These are phyloP conservation scores for Lepeophtheirus nordmannii DNA, from an alignment of 2,888 invertebrate genomes.

Conservation along the genomic window DNA sequence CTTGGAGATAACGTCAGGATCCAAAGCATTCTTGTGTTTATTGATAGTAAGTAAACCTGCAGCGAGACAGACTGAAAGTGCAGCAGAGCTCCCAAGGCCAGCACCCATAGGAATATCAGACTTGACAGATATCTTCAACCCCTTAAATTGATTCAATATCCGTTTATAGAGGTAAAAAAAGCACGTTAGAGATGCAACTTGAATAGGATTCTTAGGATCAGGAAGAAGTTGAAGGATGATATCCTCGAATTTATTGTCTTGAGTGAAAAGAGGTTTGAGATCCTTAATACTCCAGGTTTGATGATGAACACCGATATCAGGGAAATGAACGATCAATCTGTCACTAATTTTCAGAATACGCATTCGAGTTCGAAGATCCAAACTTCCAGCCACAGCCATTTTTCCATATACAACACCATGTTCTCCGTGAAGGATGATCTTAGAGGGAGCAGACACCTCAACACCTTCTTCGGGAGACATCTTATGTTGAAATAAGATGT, in stretches of 20 bases:
- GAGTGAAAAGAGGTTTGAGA: neutral
- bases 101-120: slow-evolving; percentile 61
- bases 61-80: slow-evolving; percentile 69
- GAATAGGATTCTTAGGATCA: neutral
- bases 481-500: too few species aligned
- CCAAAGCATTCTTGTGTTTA: neutral
- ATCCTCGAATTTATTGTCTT: neutral
- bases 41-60: slow-evolving; percentile 43
- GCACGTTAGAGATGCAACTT: slow-evolving; percentile 18
- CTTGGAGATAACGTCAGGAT: slow-evolving; percentile 43
- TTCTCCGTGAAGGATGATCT: slow-evolving; percentile 93
- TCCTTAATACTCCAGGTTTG: neutral
- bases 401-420: slow-evolving; percentile 92
- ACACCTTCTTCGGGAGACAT: slow-evolving; percentile 30
- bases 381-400: slow-evolving; percentile 76
- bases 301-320: slow-evolving; percentile 11
- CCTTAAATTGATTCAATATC: slow-evolving; percentile 24
- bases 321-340: slow-evolving; percentile 14
- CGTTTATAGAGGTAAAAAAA: slow-evolving; percentile 21
- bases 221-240: slow-evolving; percentile 11
- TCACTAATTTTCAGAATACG: slow-evolving; percentile 33
- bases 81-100: slow-evolving; percentile 88
- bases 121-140: slow-evolving; percentile 31
- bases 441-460: slow-evolving; percentile 73
- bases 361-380: slow-evolving; percentile 60